These are phyloP conservation scores for Drosophila miranda DNA, from an alignment of 1,140 invertebrate genomes.

Conservation along the genomic window DNA sequence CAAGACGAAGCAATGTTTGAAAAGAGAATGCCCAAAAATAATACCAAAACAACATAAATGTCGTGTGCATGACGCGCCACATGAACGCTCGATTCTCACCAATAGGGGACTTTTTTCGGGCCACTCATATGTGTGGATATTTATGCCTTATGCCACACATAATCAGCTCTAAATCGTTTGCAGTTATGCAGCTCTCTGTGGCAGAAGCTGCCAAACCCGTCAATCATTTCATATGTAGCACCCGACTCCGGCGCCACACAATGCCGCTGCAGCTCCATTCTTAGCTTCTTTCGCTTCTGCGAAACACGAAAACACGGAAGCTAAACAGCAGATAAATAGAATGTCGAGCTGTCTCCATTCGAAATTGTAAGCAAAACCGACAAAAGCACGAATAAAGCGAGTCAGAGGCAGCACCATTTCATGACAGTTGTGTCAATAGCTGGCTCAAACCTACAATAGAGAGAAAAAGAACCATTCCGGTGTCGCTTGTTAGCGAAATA, in stretches of 20 bases:
- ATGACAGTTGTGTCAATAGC: conserved; percentile 73
- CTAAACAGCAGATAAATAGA: conserved; percentile 48
- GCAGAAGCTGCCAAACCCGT: conserved; percentile 69
- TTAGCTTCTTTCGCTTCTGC: not conserved
- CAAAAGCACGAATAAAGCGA: not conserved
- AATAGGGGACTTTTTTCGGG: no score
- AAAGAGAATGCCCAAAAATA: no score
- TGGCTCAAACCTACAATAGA: conserved; percentile 22
- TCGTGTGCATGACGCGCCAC: no score
- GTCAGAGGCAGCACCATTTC: conserved; percentile 19
- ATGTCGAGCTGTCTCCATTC: conserved; percentile 35
- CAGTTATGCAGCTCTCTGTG: conserved; percentile 44
- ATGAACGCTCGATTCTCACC: no score
- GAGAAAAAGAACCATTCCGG: conserved; percentile 2
- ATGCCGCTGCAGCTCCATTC: conserved; percentile 16
- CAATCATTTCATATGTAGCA: conserved; percentile 41
- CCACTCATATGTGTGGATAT: not conserved
- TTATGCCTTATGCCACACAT: not conserved
- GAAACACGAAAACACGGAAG: conserved; percentile 72
- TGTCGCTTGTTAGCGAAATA: conserved; percentile 19
- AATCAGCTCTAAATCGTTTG: conserved; percentile 33
- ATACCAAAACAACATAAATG: no score
- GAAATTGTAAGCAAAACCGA: conserved; percentile 45
- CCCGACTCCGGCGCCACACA: conserved; percentile 46
- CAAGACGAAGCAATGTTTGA: no score